phyloP scores from a whole-genome alignment of 2,888 invertebrate genomes.

The Campaea margaritaria region DNA sequence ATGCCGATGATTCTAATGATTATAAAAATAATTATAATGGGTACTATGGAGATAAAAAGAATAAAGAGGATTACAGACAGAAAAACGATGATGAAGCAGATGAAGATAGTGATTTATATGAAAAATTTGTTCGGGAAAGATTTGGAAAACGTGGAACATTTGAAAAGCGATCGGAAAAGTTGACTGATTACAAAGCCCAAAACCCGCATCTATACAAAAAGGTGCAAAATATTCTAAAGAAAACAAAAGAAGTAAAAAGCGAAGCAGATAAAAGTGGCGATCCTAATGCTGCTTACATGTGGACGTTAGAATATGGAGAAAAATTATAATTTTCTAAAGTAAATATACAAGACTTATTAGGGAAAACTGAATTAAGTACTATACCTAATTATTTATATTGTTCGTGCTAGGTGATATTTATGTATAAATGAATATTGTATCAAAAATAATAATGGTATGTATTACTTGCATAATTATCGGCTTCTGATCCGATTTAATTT shows the following conservation, averaged over 20 bases:
- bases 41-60: conserved; percentile 45
- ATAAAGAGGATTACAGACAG: conserved; percentile 57
- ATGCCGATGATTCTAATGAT: conserved; percentile 44
- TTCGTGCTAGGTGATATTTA: too few species aligned
- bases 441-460: too few species aligned
- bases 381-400: too few species aligned
- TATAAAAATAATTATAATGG: conserved; percentile 34
- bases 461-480: too few species aligned
- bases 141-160: conserved; percentile 74
- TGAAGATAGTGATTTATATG: conserved; percentile 71
- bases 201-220: conserved; percentile 66
- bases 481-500: too few species aligned
- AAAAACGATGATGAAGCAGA: conserved; percentile 54
- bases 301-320: conserved; percentile 83
- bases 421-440: too few species aligned
- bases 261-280: conserved; percentile 74
- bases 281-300: conserved; percentile 79
- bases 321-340: conserved; percentile 47
- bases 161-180: conserved; percentile 65
- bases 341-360: too few species aligned
- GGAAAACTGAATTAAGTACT: too few species aligned
- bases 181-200: conserved; percentile 51
- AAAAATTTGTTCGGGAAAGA: conserved; percentile 78
- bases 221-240: conserved; percentile 70
- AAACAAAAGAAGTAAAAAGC: conserved; percentile 68